phyloP scores from a whole-genome alignment of 2,888 invertebrate species.

The Hoplodrina blanda region DNA sequence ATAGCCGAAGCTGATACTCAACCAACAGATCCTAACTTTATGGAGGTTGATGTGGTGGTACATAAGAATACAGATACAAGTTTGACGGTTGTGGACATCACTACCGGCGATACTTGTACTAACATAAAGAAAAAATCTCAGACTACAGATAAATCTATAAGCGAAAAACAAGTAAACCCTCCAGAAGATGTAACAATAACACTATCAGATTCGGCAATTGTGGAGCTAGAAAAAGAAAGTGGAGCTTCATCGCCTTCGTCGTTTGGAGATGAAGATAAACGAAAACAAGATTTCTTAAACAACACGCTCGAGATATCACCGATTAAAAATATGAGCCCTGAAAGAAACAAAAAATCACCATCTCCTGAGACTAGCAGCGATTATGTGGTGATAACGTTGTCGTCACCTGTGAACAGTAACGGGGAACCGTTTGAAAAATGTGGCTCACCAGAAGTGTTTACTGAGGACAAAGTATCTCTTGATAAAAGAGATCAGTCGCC shows the following conservation, averaged over 20 bases:
- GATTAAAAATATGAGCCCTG: slow-evolving; percentile 86
- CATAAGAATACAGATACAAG: slow-evolving; percentile 23
- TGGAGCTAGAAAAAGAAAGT: slow-evolving; percentile 61
- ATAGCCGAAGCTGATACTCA: slow-evolving; percentile 83
- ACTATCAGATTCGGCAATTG: slow-evolving; percentile 59
- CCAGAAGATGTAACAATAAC: slow-evolving; percentile 65
- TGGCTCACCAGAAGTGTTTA: slow-evolving; percentile 86
- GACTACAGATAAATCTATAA: slow-evolving; percentile 31
- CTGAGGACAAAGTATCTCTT: slow-evolving; percentile 85
- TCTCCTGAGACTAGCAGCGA: slow-evolving; percentile 81
- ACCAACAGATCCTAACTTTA: slow-evolving; percentile 69
- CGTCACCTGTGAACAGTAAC: slow-evolving; percentile 82
- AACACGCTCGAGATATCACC: slow-evolving; percentile 92
- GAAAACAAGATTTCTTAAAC: slow-evolving; percentile 89
- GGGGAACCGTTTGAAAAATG: slow-evolving; percentile 82
- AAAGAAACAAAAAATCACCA: slow-evolving; percentile 76
- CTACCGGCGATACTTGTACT: slow-evolving; percentile 9
- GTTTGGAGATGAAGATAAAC: slow-evolving; percentile 78
- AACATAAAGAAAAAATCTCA: slow-evolving; percentile 9
- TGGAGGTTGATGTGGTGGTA: slow-evolving; percentile 37
- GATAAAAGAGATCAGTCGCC: slow-evolving; percentile 84
- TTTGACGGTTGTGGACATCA: slow-evolving; percentile 18
- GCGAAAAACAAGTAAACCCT: slow-evolving; percentile 35
- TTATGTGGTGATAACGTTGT: slow-evolving; percentile 81
- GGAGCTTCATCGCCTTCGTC: slow-evolving; percentile 80